phyloP scores from a whole-genome alignment of 2,888 invertebrate species.

The Thecocarcelia acutangulata region DNA sequence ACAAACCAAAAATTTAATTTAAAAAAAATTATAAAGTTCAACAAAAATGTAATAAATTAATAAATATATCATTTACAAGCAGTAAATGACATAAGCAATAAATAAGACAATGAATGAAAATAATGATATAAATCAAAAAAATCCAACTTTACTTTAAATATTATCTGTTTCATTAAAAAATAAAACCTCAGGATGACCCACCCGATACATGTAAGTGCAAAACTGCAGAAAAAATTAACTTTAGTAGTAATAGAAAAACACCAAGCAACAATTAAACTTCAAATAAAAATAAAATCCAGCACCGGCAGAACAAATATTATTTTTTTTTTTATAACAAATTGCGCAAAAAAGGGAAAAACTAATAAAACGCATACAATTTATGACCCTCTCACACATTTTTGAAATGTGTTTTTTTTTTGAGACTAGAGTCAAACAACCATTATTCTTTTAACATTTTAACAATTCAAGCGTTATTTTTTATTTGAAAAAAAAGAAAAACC shows the following conservation, averaged over 20 bases:
- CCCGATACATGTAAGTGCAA: no score
- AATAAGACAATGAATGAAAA: no score
- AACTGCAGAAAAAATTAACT: no score
- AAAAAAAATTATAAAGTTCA: no score
- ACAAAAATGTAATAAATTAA: no score
- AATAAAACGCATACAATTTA: slow-evolving; percentile 44
- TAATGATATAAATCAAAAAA: no score
- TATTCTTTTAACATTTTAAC: slow-evolving; percentile 27
- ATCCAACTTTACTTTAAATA: no score
- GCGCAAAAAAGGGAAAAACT: slow-evolving; percentile 31
- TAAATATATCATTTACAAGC: no score
- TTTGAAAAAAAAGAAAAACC: slow-evolving; percentile 21
- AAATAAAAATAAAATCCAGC: neutral
- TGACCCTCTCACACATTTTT: slow-evolving; percentile 34
- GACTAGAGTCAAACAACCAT: slow-evolving; percentile 1
- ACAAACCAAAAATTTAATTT: no score
- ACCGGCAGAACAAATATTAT: slow-evolving; percentile 3
- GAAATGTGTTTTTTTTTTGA: neutral
- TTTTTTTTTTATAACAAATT: slow-evolving; percentile 16
- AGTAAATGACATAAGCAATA: no score
- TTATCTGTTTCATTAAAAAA: no score
- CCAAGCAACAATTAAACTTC: slow-evolving; percentile 13
- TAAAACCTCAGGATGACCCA: no score
- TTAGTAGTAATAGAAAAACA: neutral
- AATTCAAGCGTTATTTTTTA: slow-evolving; percentile 23